Evolutionary conservation across 1,140 invertebrate species (phyloP).

Genomic region (Leptonema lineaticorne): DNA sequence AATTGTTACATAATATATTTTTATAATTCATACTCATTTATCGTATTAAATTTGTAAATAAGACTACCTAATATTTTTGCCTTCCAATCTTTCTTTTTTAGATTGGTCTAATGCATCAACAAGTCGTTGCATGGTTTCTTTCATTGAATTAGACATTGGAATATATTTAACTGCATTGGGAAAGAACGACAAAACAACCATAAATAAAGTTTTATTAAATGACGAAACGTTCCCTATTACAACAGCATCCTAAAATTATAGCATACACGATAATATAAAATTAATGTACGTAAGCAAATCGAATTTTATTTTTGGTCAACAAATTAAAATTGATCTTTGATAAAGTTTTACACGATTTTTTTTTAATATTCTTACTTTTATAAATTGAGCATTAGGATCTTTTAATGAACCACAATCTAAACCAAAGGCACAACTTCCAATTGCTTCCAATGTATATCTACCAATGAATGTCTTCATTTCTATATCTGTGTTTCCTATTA

Average conservation of each 20-base stretch:
- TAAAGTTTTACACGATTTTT: not conserved
- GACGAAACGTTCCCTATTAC: conserved; percentile 45
- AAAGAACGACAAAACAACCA: conserved; percentile 28
- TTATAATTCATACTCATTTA: not conserved
- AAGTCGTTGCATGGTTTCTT: conserved; percentile 42
- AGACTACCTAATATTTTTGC: conserved; percentile 22
- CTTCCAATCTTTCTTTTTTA: conserved; percentile 24
- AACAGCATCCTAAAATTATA: conserved; percentile 47
- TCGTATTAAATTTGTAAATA: not conserved
- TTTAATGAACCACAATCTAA: conserved; percentile 49
- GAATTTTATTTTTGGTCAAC: conserved; percentile 2
- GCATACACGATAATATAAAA: too few species aligned
- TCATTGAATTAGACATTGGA: conserved; percentile 42
- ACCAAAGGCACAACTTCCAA: conserved; percentile 54
- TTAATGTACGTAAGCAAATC: too few species aligned
- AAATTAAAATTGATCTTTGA: not conserved
- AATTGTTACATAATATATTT: too few species aligned
- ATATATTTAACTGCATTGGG: conserved; percentile 22
- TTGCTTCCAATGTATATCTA: conserved; percentile 54
- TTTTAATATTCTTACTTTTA: conserved; percentile 43
- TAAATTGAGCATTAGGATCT: conserved; percentile 50
- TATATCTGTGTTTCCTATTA: conserved; percentile 45
- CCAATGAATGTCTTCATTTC: conserved; percentile 54
- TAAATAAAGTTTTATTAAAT: conserved; percentile 24
- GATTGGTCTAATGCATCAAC: conserved; percentile 36